Conservation (phyloP, 1,140 invertebrate genomes). For the Drosophila aff. region DNA sequence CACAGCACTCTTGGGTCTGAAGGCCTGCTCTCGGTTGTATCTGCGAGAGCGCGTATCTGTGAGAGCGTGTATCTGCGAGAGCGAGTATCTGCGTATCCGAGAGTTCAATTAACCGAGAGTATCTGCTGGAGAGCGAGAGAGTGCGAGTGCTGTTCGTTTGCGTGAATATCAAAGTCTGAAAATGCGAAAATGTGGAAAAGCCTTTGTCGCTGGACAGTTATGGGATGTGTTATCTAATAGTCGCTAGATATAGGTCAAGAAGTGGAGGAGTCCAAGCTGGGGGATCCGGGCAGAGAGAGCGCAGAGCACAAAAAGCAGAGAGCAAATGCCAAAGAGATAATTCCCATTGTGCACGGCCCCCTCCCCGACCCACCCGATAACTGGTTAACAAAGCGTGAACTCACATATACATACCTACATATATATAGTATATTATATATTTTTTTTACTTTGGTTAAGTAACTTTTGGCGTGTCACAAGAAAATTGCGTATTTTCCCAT, state of each 20-base stretch:
- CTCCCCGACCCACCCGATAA: slow-evolving; percentile 12
- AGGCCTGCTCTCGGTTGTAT: neutral
- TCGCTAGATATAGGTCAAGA: slow-evolving; percentile 39
- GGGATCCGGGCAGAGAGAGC: slow-evolving; percentile 2
- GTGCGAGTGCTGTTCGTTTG: neutral
- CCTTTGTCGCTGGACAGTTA: slow-evolving; percentile 7
- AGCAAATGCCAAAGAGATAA: slow-evolving; percentile 45
- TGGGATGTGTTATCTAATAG: slow-evolving; percentile 34
- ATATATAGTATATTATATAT: neutral
- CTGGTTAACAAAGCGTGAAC: slow-evolving; percentile 39
- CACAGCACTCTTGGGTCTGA: neutral
- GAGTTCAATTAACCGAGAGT: slow-evolving; percentile 5
- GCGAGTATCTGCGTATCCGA: neutral
- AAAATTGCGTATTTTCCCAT: neutral
- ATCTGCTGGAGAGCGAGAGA: neutral
- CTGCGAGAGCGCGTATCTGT: neutral
- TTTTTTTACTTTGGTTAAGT: slow-evolving; percentile 14
- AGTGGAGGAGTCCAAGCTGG: neutral
- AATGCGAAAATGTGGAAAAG: slow-evolving; percentile 12
- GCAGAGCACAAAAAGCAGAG: neutral
- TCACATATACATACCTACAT: neutral
- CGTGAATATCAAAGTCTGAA: slow-evolving; percentile 14
- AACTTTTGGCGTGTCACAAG: slow-evolving; percentile 17
- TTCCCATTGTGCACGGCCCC: slow-evolving; percentile 1
- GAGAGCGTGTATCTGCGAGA: slow-evolving; percentile 5